Base-by-base conservation (phyloP, 23 tunicate species). In the Trididemnum clinides region DNA sequence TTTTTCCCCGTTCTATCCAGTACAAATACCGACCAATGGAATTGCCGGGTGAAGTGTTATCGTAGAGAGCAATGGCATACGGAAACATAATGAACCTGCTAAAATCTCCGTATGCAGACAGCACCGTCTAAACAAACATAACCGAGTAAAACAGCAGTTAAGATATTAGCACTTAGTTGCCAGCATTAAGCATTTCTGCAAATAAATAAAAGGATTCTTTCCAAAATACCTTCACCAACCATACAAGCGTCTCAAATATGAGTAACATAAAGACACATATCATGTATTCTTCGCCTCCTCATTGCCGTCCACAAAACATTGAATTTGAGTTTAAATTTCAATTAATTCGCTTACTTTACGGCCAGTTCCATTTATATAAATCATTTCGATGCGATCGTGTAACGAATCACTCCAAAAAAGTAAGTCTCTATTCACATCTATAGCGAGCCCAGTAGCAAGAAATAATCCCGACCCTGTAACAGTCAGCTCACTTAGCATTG, bases 401-500 rank as follows among this genome's bases (percentile, higher is more conserved):
- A 66, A 34, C 33, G 89, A 84, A 28, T 88, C 92, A 18, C 77
- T 71, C 88, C 88, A 89, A 33, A 84, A 89, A 0, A 89, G 39
- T 10, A 73, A 27, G 30, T 84, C 72, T 2, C 64, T 62, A 5
- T 28, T 50, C 31, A 50, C 33, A 59, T 89, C 93, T 28, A 89
- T 77, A 18, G 93, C 64, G 2, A 88, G 32, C n/a, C 88, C 92
- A 57, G 66, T 88, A 0, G 88, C 6, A 21, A 59, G 21, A 7
- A n/a, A n/a, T n/a, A n/a, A n/a, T n/a, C n/a, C n/a, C n/a, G n/a
- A n/a, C n/a, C n/a, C n/a, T n/a, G n/a, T n/a, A n/a, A n/a, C n/a
- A n/a, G n/a, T n/a, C n/a, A n/a, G n/a, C n/a, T n/a, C n/a, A n/a
- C n/a, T n/a, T n/a, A n/a, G n/a, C n/a, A n/a, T n/a, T n/a, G n/a